Base-by-base conservation (phyloP, 2,113 vertebrate genomes). In the Poicephalus meyeri region DNA sequence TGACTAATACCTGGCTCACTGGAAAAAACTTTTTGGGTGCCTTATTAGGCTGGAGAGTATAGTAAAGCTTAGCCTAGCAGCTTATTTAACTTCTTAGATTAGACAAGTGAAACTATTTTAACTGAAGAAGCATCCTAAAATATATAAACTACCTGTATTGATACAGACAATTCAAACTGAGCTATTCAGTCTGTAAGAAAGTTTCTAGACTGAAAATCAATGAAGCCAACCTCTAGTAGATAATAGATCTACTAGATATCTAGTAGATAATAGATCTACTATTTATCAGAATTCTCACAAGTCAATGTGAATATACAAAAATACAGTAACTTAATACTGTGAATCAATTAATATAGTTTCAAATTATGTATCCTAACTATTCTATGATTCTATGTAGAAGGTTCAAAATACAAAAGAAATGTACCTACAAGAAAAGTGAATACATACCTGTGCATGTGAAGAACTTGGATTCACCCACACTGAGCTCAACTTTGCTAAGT, bases 401-500 rank as follows among this genome's bases (percentile, higher is more conserved):
- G 1, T 20, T 39, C 3, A 74, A 69, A 92, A 16, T 46, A 24
- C 4, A 89, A 64, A 61, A 93, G 87, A 7, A 7, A 47, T 5
- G 49, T 12, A 26, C 2, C 13, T 61, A 44, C 18, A 91, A 82
- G n/a, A 71, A 52, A 81, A 78, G 37, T 72, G 3, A 74, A 73
- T 89, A 93, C 95, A 61, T 98, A 99, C 99, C 99, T 98, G 99
- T 99, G 93, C 99, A 99, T 86, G 99, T 99, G 98, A 99, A 99
- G 98, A 99, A 99, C 97, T 99, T 99, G 86, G 99, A 99, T 98
- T 99, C 99, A 50, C 99, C 99, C 46, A 99, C 99, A 82, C 99
- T 99, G 89, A 99, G 98, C 97, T 99, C 99, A 97, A 99, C 99
- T 98, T 99, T 99, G 97, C 98, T 99, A 96, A 99, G 98, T 78